Conservation (phyloP, 2,797 vertebrate genomes). For the Hoplostethus atlanticus region DNA sequence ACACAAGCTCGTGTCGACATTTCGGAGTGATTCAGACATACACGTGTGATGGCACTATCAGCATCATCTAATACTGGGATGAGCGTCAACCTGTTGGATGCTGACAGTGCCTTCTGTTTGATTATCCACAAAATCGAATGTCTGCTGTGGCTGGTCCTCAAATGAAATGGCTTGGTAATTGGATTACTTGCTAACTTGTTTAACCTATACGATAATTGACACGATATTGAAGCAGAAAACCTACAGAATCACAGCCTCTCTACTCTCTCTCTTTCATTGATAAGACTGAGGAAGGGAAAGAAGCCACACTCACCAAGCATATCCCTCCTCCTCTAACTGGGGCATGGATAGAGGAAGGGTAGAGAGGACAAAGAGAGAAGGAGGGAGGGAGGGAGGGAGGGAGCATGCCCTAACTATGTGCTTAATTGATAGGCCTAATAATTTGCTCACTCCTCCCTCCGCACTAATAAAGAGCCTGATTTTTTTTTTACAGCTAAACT, state of each 20-base stretch:
- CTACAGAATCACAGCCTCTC: constrained; percentile 12
- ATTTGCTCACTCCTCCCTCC: constrained; percentile 24
- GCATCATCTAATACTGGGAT: not conserved
- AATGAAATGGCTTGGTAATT: constrained; percentile 28
- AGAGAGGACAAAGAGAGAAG: constrained; percentile 31
- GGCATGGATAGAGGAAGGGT: constrained; percentile 36
- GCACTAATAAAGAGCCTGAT: constrained; percentile 30
- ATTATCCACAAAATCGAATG: constrained; percentile 29
- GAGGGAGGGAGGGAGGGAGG: constrained; percentile 13
- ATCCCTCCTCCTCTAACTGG: constrained; percentile 45
- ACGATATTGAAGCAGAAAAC: constrained; percentile 15
- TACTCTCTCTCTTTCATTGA: constrained; percentile 22
- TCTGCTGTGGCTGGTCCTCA: constrained; percentile 6
- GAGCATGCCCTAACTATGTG: constrained; percentile 12
- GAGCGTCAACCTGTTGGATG: not conserved
- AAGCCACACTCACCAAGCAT: not conserved
- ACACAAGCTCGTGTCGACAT: not conserved
- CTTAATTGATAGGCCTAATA: constrained; percentile 48
- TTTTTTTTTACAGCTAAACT: constrained; percentile 34
- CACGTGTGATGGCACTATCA: not conserved
- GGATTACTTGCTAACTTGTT: constrained; percentile 36
- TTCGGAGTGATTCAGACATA: not conserved
- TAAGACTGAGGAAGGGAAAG: constrained; percentile 41
- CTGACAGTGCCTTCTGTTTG: not conserved
- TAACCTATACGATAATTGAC: constrained; percentile 24